Percentiles rank a stretch among this genome's conserved stretches.
phyloP scores from a whole-genome alignment of 1,140 invertebrate species.

The Cataglyphis hispanica region DNA sequence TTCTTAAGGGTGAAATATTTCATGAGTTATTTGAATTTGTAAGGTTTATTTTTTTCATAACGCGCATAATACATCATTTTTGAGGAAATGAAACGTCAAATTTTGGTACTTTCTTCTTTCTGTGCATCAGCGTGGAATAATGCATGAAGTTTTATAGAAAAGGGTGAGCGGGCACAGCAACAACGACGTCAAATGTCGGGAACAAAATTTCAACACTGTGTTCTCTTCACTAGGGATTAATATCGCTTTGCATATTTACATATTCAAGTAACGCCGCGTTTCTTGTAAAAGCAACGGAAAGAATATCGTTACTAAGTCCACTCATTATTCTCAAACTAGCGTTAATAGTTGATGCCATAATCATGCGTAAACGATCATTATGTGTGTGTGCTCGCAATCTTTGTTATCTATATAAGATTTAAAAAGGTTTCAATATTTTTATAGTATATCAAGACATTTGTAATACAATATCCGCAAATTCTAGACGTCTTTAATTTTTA shows the following conservation, averaged over 20 bases:
- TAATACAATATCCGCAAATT: background rate
- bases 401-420: background rate
- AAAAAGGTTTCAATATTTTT: background rate
- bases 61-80: conserved; percentile 8
- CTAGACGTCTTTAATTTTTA: conserved; percentile 5
- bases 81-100: conserved; percentile 53
- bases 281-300: conserved; percentile 4
- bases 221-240: conserved; percentile 66
- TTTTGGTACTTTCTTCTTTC: conserved; percentile 46
- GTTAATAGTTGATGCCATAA: conserved; percentile 32
- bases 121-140: conserved; percentile 52
- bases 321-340: conserved; percentile 32
- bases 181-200: conserved; percentile 37
- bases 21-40: conserved; percentile 20
- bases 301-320: conserved; percentile 30
- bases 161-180: background rate
- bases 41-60: conserved; percentile 30
- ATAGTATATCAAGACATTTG: background rate
- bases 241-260: conserved; percentile 70
- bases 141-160: conserved; percentile 47
- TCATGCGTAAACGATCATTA: background rate
- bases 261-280: conserved; percentile 59
- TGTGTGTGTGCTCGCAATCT: too few relatives aligned
- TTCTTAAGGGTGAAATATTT: conserved; percentile 13
- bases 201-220: conserved; percentile 67